Base-by-base conservation (phyloP, 2,113 vertebrate species). In the Pholis gunnellus region DNA sequence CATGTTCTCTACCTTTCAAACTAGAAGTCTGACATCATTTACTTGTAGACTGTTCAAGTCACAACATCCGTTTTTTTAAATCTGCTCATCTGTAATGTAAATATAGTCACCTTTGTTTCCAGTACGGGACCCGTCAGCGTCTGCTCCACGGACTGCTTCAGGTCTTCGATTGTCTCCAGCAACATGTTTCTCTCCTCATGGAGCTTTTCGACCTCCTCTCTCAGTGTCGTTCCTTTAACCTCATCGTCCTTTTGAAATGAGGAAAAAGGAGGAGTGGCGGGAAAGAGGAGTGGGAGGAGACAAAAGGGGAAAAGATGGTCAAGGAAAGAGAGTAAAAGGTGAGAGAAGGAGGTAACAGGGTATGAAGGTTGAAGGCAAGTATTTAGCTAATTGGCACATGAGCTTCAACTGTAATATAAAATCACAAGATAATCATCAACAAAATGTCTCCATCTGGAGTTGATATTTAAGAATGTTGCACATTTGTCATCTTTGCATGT, bases 161-260 rank as follows among this genome's bases (percentile, higher is more conserved):
- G 86, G 88, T 96, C 94, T 66, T 95, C 92, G 29, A 94, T 94
- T 4, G 94, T 94, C 82, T 95, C 94, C 81, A 95, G 85, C 89
- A 96, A 81, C 91, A 94, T 92, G 84, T 75, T 93, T 89, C 91
- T 96, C 89, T 96, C 94, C 85, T 94, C 90, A 14, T 95, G 92
- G 25, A 95, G 92, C 85, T 93, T 93, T 79, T 94, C 92, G 1
- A 94, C 91, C 89, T 95, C 92, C 18, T 93, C 94, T 79, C 83
- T 93, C 72, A 94, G 83, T 5, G 75, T 76, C 15, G 69, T 72
- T 73, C 83, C 90, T 78, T 73, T 83, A 27, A 93, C 81, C 69
- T 95, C 94, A 77, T 93, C 94, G 84, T 95, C 94, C 95, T 95
- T 61, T 73, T 7, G 66, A 42, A 69, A 29, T 59, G 71, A 73